Conservation (phyloP, 1,140 invertebrate species). For the Bemisia tabaci region DNA sequence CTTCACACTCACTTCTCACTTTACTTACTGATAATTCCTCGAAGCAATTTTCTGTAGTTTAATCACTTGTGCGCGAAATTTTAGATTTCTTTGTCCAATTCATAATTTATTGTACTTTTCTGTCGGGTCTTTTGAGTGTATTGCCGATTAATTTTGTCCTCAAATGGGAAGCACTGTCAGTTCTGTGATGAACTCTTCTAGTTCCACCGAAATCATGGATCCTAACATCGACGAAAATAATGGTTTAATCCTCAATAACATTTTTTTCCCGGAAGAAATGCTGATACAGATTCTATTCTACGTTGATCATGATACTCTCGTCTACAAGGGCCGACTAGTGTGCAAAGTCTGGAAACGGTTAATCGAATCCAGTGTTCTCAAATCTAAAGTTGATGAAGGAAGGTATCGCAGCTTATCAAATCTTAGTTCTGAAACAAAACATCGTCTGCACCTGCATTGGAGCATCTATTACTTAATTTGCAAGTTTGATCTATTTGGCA, state of each 20-base stretch:
- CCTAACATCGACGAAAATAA: not conserved
- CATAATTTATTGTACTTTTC: too few species aligned
- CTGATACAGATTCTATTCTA: not conserved
- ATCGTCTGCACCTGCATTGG: not conserved
- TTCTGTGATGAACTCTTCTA: not conserved
- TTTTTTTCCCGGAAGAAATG: not conserved
- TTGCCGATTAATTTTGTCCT: too few species aligned
- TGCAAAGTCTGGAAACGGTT: not conserved
- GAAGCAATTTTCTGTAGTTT: too few species aligned
- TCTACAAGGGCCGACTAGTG: not conserved
- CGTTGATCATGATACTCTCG: not conserved
- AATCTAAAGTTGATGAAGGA: not conserved
- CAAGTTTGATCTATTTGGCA: not conserved
- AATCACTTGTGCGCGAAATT: too few species aligned
- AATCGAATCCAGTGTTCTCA: not conserved
- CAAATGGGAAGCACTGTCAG: not conserved
- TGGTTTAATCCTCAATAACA: not conserved
- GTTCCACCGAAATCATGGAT: not conserved
- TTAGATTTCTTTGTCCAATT: too few species aligned
- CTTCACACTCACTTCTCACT: too few species aligned
- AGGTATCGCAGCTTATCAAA: not conserved
- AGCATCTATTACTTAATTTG: not conserved
- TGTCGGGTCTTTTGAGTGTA: too few species aligned
- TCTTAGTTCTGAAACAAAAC: not conserved
- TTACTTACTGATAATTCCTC: too few species aligned